Percentiles rank a stretch among this genome's conserved stretches.
Evolutionary conservation across 2,113 vertebrate species (phyloP).

Genomic region (Scortum barcoo): DNA sequence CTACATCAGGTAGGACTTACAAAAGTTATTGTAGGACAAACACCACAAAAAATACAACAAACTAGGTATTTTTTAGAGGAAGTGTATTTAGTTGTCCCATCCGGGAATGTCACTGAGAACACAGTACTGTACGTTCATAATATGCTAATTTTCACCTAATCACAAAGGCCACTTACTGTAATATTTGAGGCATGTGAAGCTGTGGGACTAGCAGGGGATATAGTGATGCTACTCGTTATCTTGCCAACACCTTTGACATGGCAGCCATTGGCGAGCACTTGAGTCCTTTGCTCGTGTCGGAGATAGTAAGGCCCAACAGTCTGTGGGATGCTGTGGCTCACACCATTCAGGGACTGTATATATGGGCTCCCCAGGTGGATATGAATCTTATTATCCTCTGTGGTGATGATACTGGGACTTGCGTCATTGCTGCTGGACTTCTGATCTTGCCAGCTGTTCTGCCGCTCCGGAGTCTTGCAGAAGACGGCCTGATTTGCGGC

Average conservation of each 20-base stretch:
- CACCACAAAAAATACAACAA: constrained; percentile 30
- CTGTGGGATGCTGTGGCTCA: constrained; percentile 78
- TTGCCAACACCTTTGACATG: constrained; percentile 91
- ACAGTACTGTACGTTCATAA: background rate
- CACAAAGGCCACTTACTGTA: constrained; percentile 95
- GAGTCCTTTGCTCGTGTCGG: constrained; percentile 91
- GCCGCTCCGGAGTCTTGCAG: constrained; percentile 90
- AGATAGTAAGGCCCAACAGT: constrained; percentile 85
- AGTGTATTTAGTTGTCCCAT: background rate
- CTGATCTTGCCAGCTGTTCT: constrained; percentile 90
- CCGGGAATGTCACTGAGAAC: background rate
- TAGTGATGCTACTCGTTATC: constrained; percentile 98
- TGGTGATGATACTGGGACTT: constrained; percentile 92
- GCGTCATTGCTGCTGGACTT: constrained; percentile 91
- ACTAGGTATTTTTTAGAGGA: background rate
- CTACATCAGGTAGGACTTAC: background rate
- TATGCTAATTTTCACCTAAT: constrained; percentile 80
- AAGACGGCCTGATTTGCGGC: constrained; percentile 85
- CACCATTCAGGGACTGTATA: constrained; percentile 86
- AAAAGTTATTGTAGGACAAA: constrained; percentile 20
- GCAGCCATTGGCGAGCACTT: constrained; percentile 88
- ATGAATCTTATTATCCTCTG: constrained; percentile 99
- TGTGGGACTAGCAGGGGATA: constrained; percentile 91
- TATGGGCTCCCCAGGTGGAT: constrained; percentile 96
- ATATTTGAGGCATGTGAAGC: constrained; percentile 92